A percentile compares a stretch with the other conserved stretches of the same genome.
Conservation (phyloP, 2,113 vertebrate genomes). For the Charadrius vociferus region DNA sequence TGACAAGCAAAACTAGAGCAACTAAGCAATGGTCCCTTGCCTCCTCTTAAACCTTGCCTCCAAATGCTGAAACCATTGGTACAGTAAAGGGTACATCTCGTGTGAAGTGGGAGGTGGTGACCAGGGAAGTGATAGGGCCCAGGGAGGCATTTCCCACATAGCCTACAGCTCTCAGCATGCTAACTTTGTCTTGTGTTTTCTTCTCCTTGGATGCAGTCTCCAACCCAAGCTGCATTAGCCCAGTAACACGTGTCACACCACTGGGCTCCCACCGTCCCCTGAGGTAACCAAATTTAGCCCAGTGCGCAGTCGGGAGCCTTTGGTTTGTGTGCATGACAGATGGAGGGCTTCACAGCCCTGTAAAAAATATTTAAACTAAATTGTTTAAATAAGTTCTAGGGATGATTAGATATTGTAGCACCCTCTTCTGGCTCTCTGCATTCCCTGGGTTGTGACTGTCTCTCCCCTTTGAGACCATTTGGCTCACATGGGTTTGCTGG, state of each 20-base stretch:
- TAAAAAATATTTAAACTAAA: background rate
- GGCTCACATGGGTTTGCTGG: background rate
- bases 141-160: background rate
- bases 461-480: background rate
- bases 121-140: background rate
- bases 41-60: background rate
- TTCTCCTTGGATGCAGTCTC: background rate
- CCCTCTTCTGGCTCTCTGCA: constrained; percentile 59
- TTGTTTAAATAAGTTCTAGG: constrained; percentile 6
- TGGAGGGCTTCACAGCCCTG: background rate
- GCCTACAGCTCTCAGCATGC: background rate
- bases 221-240: background rate
- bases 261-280: rapidly evolving
- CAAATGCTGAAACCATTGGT: background rate
- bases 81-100: rapidly evolving
- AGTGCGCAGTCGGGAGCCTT: background rate
- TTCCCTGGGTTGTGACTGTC: background rate
- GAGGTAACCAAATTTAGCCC: rapidly evolving
- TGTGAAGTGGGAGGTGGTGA: background rate
- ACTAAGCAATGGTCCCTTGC: background rate
- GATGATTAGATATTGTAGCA: constrained; percentile 54
- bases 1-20: background rate
- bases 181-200: background rate
- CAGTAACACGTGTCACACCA: rapidly evolving
- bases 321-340: background rate